Conservation (phyloP, 2,113 vertebrate genomes). For the Antechinus stuartii region DNA sequence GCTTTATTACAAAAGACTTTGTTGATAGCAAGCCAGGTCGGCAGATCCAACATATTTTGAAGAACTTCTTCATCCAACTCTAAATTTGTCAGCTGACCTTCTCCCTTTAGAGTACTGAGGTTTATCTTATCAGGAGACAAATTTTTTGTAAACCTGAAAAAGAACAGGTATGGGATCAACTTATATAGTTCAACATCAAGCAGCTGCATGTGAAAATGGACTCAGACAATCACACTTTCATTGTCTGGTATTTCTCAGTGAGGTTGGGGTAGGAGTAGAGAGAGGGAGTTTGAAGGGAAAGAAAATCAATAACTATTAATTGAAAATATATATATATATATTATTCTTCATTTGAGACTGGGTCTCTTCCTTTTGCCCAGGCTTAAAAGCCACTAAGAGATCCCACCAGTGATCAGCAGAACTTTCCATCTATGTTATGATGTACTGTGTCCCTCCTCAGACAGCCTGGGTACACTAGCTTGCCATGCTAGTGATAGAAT, state of each 20-base stretch:
- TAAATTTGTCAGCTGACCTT: conserved; percentile 98
- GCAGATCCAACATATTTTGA: conserved; percentile 98
- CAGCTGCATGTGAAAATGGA: neutral
- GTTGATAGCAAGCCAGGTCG: conserved; percentile 98
- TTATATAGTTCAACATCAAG: conserved; percentile 19
- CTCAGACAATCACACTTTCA: neutral
- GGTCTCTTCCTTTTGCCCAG: neutral
- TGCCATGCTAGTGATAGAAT: neutral
- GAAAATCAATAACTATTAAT: neutral
- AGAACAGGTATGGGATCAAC: conserved; percentile 40
- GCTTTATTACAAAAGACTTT: conserved; percentile 98
- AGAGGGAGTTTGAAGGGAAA: neutral
- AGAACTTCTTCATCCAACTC: conserved; percentile 98
- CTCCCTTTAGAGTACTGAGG: conserved; percentile 97
- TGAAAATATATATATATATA: neutral
- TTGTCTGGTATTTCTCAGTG: neutral
- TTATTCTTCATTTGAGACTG: neutral
- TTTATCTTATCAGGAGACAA: conserved; percentile 99
- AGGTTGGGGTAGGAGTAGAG: neutral
- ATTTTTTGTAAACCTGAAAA: conserved; percentile 97
- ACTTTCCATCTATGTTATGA: neutral
- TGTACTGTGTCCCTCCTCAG: neutral
- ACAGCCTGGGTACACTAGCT: neutral
- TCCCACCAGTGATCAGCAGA: neutral
- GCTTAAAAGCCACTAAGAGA: neutral